phyloP scores from a whole-genome alignment of 2,797 vertebrate genomes.

The Ispidina picta region DNA sequence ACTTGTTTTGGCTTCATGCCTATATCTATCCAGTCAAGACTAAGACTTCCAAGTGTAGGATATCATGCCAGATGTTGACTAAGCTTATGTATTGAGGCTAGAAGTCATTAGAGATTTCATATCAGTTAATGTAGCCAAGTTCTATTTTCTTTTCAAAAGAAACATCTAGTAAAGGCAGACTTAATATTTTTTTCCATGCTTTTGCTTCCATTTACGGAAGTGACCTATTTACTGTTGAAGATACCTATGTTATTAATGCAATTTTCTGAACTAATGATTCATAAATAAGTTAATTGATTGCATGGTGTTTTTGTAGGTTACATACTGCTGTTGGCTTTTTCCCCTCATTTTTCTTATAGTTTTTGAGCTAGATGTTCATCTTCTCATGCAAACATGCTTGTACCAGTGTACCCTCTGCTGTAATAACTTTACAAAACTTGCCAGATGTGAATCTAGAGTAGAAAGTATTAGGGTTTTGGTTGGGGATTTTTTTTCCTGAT shows the following conservation, averaged over 20 bases:
- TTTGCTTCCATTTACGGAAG: neutral
- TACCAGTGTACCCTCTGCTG: neutral
- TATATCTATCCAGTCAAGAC: constrained; percentile 56
- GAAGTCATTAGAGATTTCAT: constrained; percentile 35
- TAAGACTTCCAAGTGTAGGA: constrained; percentile 40
- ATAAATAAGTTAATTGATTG: neutral
- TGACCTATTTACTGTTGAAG: neutral
- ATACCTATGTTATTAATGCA: neutral
- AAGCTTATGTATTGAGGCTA: constrained; percentile 46
- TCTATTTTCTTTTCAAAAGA: constrained; percentile 14
- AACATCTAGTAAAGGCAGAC: neutral
- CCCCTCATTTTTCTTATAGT: neutral
- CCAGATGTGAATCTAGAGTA: neutral
- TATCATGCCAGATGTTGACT: constrained; percentile 66
- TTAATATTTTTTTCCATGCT: neutral
- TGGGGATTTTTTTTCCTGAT: neutral
- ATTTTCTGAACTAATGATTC: neutral
- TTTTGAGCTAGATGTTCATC: neutral
- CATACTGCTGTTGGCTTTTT: neutral
- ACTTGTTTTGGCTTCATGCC: constrained; percentile 30
- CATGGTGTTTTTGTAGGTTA: neutral
- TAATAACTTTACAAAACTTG: neutral
- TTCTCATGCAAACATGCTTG: neutral
- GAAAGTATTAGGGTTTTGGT: accelerated
- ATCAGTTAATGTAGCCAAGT: constrained; percentile 10